Evolutionary conservation across 2,797 vertebrate genomes (phyloP), one percentile per base, ranked within the genome.

Genomic region (Sphenopsis melanotis): DNA sequence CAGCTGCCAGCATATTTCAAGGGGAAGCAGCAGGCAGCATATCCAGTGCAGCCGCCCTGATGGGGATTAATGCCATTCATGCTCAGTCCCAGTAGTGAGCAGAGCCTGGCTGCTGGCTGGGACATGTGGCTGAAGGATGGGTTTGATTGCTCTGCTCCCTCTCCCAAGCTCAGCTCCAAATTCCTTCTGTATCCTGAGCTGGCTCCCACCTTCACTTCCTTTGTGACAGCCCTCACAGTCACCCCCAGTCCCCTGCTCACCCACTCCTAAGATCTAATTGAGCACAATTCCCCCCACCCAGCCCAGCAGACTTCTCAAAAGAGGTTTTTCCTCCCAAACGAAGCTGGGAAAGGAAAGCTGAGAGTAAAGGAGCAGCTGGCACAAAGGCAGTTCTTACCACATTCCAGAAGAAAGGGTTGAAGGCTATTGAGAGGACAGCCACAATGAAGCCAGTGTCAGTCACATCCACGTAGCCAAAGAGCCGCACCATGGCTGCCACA

Each of bases 391-490:
- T 60, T 94, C 98, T 98, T 96, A 99, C 98, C 98, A 98, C 97
- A 12, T 99, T 99, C 98, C 98, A 99, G 97, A 98, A 99, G 88
- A 98, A 95, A 0, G 98, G 98, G 70, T 98, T 99, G 96, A 99
- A 99, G 86, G 97, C 63, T 0, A 99, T 98, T 66, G 97, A 92
- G 55, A 98, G 72, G 24, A 97, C 49, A 0, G 98, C 98, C 1
- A 87, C 91, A 46, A 97, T 87, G 61, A 99, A 98, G 72, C 74
- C 83, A 77, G 94, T 76, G n/a, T 98, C 97, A 0, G 60, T 97
- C 77, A 98, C 87, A 13, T 98, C 96, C 71, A 98, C 91, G 4
- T 98, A 97, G 89, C 95, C 85, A 8, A 97, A 96, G 71, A 98
- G 50, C 56, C 22, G 15, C 0, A 82, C 93, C 98, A 99, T 98